phyloP scores from a whole-genome alignment of 2,888 invertebrate genomes.

The Perdita meconis region DNA sequence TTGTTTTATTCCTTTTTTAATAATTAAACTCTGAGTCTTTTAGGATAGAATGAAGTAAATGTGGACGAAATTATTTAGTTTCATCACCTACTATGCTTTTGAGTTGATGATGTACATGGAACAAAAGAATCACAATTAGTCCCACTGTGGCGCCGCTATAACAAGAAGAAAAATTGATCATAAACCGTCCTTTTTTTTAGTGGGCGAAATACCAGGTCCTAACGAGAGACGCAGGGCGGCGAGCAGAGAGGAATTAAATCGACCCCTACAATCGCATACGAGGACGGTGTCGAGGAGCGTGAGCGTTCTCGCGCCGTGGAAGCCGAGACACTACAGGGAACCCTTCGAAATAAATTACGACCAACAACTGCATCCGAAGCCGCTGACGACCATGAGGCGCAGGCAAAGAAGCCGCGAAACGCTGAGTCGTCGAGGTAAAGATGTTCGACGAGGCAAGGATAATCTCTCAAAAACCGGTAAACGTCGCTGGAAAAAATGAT shows the following conservation, averaged over 20 bases:
- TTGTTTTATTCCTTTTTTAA: too few relatives aligned
- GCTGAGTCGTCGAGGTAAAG: constrained; percentile 80
- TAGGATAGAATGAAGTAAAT: too few relatives aligned
- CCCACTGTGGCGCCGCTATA: too few relatives aligned
- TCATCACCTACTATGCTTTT: too few relatives aligned
- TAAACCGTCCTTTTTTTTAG: constrained; percentile 82
- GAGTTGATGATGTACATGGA: too few relatives aligned
- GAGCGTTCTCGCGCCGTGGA: constrained; percentile 94
- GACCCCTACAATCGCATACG: constrained; percentile 87
- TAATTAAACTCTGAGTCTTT: too few relatives aligned
- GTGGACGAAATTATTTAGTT: too few relatives aligned
- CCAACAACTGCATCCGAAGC: constrained; percentile 86
- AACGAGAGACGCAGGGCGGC: constrained; percentile 87
- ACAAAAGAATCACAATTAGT: too few relatives aligned
- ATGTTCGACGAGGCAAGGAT: constrained; percentile 79
- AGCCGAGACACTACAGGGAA: constrained; percentile 90
- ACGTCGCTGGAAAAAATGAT: not conserved
- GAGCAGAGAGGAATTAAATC: constrained; percentile 91
- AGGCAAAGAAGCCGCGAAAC: constrained; percentile 82
- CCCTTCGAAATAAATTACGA: constrained; percentile 92
- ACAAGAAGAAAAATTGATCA: not conserved
- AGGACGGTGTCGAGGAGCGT: constrained; percentile 91
- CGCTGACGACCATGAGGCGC: constrained; percentile 82
- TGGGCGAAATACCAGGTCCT: constrained; percentile 94
- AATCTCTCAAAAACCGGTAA: constrained; percentile 81